phyloP scores from a whole-genome alignment of 2,888 invertebrate genomes.

The Acleris sparsana region DNA sequence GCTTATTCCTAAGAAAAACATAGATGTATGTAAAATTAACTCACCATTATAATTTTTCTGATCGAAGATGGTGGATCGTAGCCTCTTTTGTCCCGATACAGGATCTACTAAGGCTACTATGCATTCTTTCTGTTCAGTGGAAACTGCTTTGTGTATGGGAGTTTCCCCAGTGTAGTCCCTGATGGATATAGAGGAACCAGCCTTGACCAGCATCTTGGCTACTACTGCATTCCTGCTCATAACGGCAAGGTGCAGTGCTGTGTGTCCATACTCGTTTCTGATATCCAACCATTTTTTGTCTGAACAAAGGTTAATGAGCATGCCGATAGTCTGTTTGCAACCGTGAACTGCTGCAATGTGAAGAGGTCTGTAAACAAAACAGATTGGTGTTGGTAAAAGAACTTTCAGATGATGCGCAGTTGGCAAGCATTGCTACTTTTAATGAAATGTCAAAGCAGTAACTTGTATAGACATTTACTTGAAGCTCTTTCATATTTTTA shows the following conservation, averaged over 20 bases:
- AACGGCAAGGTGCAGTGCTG: constrained; percentile 94
- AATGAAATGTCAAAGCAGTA: too few relatives aligned
- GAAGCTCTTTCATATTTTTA: too few relatives aligned
- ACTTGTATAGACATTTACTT: too few relatives aligned
- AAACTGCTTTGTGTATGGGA: constrained; percentile 92
- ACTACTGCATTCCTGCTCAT: constrained; percentile 89
- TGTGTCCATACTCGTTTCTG: constrained; percentile 90
- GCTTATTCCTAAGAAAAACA: background rate
- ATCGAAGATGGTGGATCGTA: constrained; percentile 85
- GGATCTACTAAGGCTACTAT: constrained; percentile 89
- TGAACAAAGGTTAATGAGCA: constrained; percentile 90
- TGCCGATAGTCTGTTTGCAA: constrained; percentile 87
- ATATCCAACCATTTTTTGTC: constrained; percentile 90
- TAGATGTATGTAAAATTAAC: constrained; percentile 50
- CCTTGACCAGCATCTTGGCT: constrained; percentile 89
- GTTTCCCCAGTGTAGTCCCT: constrained; percentile 92
- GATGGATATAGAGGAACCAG: constrained; percentile 88
- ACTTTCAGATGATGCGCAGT: background rate
- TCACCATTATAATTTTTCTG: constrained; percentile 94
- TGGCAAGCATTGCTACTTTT: too few relatives aligned
- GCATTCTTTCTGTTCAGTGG: constrained; percentile 87
- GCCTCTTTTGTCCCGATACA: constrained; percentile 71
- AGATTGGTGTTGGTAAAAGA: constrained; percentile 30
- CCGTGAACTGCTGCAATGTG: constrained; percentile 93
- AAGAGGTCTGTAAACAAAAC: constrained; percentile 86